These are phyloP conservation scores for Rhorus exstirpatorius DNA, from an alignment of 2,888 invertebrate species.

Conservation along the genomic window DNA sequence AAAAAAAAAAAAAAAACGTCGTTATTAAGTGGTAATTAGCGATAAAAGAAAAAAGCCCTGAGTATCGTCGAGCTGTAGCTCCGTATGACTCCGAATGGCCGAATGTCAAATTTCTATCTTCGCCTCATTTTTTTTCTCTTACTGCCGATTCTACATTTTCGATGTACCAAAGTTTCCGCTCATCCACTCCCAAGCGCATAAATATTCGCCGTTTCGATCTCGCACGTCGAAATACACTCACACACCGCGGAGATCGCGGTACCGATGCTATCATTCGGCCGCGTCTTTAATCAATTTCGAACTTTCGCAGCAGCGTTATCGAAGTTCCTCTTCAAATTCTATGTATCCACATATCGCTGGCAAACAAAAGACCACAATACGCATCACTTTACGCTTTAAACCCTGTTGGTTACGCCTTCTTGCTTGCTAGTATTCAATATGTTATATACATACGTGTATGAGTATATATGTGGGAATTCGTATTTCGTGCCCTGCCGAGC, in stretches of 20 bases:
- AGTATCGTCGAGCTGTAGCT: neutral
- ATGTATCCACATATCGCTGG: neutral
- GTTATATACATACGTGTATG: neutral
- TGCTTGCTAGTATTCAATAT: neutral
- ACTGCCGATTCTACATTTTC: slow-evolving; percentile 1
- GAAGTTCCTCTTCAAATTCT: neutral
- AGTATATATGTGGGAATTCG: slow-evolving; percentile 38
- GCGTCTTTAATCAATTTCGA: slow-evolving; percentile 50
- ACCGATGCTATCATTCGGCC: neutral
- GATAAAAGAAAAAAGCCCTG: neutral
- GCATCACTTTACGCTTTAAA: neutral
- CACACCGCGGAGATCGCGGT: slow-evolving; percentile 8
- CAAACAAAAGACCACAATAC: neutral
- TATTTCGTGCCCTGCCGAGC: slow-evolving; percentile 42
- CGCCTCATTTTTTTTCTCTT: neutral
- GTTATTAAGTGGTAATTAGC: neutral
- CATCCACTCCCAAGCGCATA: slow-evolving; percentile 10
- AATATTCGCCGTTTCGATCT: slow-evolving; percentile 39
- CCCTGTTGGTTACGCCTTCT: neutral
- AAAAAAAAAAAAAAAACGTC: neutral
- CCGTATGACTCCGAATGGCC: no score
- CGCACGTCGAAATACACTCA: slow-evolving; percentile 29
- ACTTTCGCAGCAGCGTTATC: slow-evolving; percentile 22
- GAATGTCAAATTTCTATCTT: no score
- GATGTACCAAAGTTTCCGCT: neutral